Conservation (phyloP, 2,113 vertebrate species). For the Forbesichthys agassizii region DNA sequence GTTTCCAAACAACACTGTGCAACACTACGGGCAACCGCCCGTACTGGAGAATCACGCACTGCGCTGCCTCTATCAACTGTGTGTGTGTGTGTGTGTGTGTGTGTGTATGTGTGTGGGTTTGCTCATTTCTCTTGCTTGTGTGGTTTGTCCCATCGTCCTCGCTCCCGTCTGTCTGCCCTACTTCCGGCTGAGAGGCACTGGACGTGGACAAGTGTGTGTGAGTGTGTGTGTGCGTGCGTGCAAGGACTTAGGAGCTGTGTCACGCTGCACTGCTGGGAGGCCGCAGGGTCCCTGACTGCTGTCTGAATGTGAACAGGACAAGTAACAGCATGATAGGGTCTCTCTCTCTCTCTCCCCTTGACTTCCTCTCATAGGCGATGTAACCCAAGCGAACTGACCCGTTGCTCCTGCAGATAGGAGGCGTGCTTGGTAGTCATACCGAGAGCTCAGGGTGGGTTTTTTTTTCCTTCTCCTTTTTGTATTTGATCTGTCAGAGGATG, state of each 20-base stretch:
- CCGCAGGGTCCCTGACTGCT: constrained; percentile 58
- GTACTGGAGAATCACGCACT: constrained; percentile 51
- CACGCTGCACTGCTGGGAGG: constrained; percentile 58
- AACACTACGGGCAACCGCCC: constrained; percentile 48
- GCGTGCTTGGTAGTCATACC: constrained; percentile 23
- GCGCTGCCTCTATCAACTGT: constrained; percentile 46
- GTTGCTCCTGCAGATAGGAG: constrained; percentile 22
- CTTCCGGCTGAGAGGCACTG: constrained; percentile 32
- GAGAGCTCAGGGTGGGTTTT: constrained; percentile 27
- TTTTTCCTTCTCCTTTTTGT: constrained; percentile 1
- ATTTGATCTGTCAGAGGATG: constrained; percentile 17
- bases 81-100: neutral
- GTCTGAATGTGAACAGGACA: constrained; percentile 58
- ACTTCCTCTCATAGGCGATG: constrained; percentile 9
- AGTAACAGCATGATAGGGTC: constrained; percentile 46
- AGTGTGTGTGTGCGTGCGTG: constrained; percentile 27
- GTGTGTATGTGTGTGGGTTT: constrained; percentile 16
- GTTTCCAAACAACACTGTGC: constrained; percentile 67
- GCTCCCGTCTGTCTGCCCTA: constrained; percentile 46
- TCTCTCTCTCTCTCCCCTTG: constrained; percentile 5
- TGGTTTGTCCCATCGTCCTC: neutral
- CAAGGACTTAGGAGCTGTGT: constrained; percentile 53
- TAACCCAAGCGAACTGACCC: constrained; percentile 13
- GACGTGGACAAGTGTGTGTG: constrained; percentile 11
- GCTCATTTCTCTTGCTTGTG: constrained; percentile 3